Evolutionary conservation across 2,797 vertebrate genomes (phyloP), one percentile per base, ranked within the genome.

Genomic region (Taenioides sp.): DNA sequence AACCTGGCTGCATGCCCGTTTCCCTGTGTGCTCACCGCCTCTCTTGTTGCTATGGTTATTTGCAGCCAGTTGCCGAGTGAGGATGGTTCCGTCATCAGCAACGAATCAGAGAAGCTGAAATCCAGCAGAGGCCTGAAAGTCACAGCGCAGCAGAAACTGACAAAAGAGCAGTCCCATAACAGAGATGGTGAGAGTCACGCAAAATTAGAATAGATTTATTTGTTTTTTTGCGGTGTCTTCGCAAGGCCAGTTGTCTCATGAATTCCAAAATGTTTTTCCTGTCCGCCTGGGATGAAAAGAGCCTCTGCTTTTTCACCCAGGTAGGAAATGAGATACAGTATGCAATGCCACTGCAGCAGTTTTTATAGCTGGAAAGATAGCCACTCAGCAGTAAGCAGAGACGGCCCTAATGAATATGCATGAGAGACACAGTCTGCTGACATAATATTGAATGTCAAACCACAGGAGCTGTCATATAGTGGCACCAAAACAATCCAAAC

Each of bases 41-140:
- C 87, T 92, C 91, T 91, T 97, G 97, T 98, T 98, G 95, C 96
- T 95, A 96, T 99, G 97, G 96, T 98, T 98, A 95, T 95, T 94
- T 94, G 88, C 95, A 97, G 97, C 94, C 95, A 87, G 91, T 97
- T 97, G 90, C 96, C 95, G 71, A 98, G 97, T 72, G 97, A 98
- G 91, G 96, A 94, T 0, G 97, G 96, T 92, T 99, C 97, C 92
- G 94, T 96, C 94, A 94, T 96, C 96, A 99, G 96, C 94, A 95
- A 95, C 76, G 95, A 96, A 94, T 98, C 97, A 79, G 96, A 93
- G 87, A 97, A 95, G 94, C 94, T 92, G 90, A 95, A 96, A 90
- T 95, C 95, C 0, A 77, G 93, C 81, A 93, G 92, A 83, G 92
- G 93, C 93, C 94, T 95, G 68, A 98, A 97, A 93, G 94, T 94